Evolutionary conservation across 2,113 vertebrate genomes (phyloP).

Genomic region (Rhagologus leucostigma): DNA sequence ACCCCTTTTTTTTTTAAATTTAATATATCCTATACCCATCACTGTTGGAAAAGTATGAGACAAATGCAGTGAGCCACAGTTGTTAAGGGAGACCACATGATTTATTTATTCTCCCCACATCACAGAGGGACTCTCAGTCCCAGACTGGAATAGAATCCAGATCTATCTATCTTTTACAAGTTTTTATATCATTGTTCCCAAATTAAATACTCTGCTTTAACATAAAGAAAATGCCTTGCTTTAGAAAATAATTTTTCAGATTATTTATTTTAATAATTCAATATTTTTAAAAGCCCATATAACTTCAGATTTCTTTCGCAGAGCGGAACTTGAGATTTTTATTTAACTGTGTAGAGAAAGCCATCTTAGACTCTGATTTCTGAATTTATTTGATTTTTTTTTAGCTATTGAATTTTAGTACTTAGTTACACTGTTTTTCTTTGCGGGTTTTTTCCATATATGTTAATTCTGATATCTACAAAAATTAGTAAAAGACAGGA

Average conservation of each 20-base stretch:
- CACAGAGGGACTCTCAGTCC: background rate
- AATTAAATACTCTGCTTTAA: background rate
- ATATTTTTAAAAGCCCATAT: background rate
- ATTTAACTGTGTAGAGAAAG: background rate
- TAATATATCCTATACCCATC: background rate
- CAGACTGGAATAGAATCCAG: background rate
- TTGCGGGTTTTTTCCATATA: fast-evolving
- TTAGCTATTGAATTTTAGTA: background rate
- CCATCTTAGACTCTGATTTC: background rate
- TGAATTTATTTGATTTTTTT: background rate
- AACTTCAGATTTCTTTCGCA: background rate
- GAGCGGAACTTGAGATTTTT: background rate
- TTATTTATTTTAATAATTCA: background rate
- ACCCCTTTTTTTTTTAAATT: background rate
- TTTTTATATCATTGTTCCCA: background rate
- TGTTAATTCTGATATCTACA: background rate
- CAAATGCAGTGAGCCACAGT: background rate
- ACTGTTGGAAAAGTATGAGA: background rate
- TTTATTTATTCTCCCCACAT: background rate
- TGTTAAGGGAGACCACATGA: background rate
- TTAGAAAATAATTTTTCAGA: background rate
- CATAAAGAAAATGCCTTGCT: background rate
- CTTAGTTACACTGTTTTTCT: background rate
- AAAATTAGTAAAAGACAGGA: background rate
- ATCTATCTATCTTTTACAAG: background rate